Conservation (phyloP, 2,797 vertebrate genomes). For the Gouania willdenowi region DNA sequence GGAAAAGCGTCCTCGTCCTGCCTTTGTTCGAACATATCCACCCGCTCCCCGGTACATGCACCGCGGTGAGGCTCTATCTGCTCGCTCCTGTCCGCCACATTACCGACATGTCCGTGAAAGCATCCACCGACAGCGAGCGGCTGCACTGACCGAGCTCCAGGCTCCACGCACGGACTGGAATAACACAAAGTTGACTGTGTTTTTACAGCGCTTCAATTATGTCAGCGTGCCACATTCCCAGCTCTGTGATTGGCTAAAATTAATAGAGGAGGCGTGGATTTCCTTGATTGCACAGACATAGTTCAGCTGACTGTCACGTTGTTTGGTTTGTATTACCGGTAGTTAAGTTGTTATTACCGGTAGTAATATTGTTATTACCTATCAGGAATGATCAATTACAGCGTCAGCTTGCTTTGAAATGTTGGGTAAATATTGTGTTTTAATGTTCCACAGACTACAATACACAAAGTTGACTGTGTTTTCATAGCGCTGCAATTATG, state of each 20-base stretch:
- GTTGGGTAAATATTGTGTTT: constrained; percentile 34
- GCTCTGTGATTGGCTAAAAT: constrained; percentile 79
- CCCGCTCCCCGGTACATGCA: neutral
- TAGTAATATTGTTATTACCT: constrained; percentile 47
- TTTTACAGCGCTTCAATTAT: constrained; percentile 67
- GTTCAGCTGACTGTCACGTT: constrained; percentile 61
- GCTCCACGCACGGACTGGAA: too few species aligned
- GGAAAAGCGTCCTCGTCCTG: neutral
- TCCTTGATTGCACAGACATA: constrained; percentile 71
- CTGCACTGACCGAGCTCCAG: too few species aligned
- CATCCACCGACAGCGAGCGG: too few species aligned
- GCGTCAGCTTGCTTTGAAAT: constrained; percentile 12
- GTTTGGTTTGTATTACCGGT: constrained; percentile 56
- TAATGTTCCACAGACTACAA: too few species aligned
- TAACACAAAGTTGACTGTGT: constrained; percentile 54
- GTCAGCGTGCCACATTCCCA: constrained; percentile 74
- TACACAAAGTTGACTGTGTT: constrained; percentile 56
- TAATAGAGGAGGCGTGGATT: constrained; percentile 81
- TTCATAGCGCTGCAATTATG: constrained; percentile 68
- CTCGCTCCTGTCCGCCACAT: constrained; percentile 73
- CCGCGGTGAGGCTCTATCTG: constrained; percentile 26
- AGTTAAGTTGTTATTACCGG: too few species aligned
- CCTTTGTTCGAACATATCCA: neutral
- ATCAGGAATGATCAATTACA: constrained; percentile 14
- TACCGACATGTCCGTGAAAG: too few species aligned